Conservation (phyloP, 2,888 invertebrate species). For the Linyphia triangularis region DNA sequence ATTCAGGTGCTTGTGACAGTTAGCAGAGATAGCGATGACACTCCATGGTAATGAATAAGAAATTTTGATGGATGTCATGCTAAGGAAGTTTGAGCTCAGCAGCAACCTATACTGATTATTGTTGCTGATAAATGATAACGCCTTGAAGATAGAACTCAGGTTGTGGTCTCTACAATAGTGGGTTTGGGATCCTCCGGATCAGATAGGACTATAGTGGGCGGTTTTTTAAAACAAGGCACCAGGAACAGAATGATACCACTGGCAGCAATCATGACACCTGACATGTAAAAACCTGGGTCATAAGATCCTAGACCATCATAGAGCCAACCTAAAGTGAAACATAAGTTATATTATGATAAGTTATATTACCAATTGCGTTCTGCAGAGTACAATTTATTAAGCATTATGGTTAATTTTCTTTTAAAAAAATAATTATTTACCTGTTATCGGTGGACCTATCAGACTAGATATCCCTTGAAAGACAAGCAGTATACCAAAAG, state of each 20-base stretch:
- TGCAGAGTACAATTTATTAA: no score
- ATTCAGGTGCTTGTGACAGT: no score
- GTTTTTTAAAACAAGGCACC: constrained; percentile 83
- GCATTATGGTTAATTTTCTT: no score
- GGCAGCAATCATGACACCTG: constrained; percentile 90
- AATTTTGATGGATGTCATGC: no score
- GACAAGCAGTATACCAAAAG: constrained; percentile 93
- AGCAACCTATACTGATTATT: constrained; percentile 27
- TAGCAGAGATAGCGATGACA: no score
- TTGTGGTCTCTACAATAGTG: constrained; percentile 44
- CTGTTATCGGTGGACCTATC: constrained; percentile 94
- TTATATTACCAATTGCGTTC: no score
- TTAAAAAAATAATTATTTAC: constrained; percentile 83
- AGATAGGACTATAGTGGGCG: constrained; percentile 7
- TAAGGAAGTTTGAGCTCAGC: background rate
- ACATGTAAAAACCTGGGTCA: constrained; percentile 91
- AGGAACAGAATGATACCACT: constrained; percentile 93
- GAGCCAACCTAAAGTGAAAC: constrained; percentile 85
- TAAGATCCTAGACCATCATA: constrained; percentile 89
- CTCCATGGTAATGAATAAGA: no score
- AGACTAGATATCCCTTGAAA: constrained; percentile 97
- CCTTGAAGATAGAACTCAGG: constrained; percentile 16
- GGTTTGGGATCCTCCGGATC: constrained; percentile 35
- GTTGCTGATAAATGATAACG: background rate
- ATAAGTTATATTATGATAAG: background rate